Evolutionary conservation across 2,113 vertebrate species (phyloP).

Genomic region (Dasyurus viverrinus): DNA sequence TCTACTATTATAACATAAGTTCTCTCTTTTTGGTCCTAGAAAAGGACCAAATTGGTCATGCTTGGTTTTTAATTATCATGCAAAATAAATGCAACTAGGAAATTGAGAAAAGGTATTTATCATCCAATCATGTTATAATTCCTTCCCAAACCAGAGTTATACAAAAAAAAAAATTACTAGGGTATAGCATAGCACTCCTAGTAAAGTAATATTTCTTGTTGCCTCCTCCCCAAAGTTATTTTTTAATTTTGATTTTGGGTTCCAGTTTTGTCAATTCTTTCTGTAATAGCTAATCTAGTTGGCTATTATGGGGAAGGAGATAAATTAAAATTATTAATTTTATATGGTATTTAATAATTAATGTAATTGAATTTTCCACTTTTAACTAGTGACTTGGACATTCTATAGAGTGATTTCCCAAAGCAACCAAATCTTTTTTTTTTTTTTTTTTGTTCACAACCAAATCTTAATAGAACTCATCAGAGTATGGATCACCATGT

Average conservation of each 20-base stretch:
- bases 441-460: no score
- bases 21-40: background rate
- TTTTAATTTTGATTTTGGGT: background rate
- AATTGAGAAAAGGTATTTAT: background rate
- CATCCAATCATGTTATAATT: background rate
- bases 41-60: background rate
- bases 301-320: background rate
- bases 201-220: background rate
- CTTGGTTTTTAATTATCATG: background rate
- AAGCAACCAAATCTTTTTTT: background rate
- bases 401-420: background rate
- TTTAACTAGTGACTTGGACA: background rate
- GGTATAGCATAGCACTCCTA: background rate
- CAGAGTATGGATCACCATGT: background rate
- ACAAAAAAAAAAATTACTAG: background rate
- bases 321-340: background rate
- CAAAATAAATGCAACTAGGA: background rate
- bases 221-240: background rate
- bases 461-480: background rate
- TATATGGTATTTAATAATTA: background rate
- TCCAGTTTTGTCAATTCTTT: background rate
- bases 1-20: background rate
- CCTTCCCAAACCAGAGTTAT: background rate
- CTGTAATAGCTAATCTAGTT: background rate
- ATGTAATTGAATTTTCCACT: background rate